A percentile compares a stretch with the other conserved stretches of the same genome.
phyloP scores from a whole-genome alignment of 2,888 invertebrate species.

The Cosmia trapezina region DNA sequence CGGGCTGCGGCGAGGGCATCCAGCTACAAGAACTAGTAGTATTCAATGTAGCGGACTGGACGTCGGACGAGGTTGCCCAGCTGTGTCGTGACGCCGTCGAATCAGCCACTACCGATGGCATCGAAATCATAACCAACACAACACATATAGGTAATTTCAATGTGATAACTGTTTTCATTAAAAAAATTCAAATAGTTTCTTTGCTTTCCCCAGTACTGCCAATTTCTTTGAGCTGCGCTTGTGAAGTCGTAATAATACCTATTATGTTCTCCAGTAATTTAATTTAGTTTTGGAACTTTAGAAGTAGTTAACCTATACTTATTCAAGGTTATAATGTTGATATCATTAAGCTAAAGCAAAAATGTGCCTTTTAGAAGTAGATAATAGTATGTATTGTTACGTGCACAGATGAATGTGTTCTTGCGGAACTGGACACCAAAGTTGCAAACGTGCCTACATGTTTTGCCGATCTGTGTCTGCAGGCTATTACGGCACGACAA shows the following conservation, averaged over 20 bases:
- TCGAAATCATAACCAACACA: slow-evolving; percentile 75
- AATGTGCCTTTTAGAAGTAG: neutral
- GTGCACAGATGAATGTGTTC: slow-evolving; percentile 76
- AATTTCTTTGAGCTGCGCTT: neutral
- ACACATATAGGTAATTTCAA: slow-evolving; percentile 75
- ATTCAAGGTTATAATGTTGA: neutral
- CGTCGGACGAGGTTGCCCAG: slow-evolving; percentile 81
- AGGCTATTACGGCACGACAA: slow-evolving; percentile 83
- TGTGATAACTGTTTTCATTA: neutral
- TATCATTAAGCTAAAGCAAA: neutral
- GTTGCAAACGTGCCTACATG: slow-evolving; percentile 77
- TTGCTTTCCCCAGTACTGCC: neutral
- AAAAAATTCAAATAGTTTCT: neutral
- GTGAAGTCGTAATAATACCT: neutral
- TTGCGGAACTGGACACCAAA: slow-evolving; percentile 78
- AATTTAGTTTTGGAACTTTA: neutral
- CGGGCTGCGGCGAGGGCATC: slow-evolving; percentile 75
- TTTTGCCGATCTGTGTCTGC: slow-evolving; percentile 84
- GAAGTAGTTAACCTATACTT: too few species aligned
- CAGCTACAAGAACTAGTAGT: slow-evolving; percentile 79
- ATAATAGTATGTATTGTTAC: neutral
- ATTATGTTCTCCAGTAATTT: neutral
- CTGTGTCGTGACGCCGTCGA: slow-evolving; percentile 78
- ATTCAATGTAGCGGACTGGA: slow-evolving; percentile 86
- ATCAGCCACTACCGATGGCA: slow-evolving; percentile 72